These are phyloP conservation scores for Panagrolaimus sp. DNA, from an alignment of 1,140 invertebrate species.

Conservation along the genomic window DNA sequence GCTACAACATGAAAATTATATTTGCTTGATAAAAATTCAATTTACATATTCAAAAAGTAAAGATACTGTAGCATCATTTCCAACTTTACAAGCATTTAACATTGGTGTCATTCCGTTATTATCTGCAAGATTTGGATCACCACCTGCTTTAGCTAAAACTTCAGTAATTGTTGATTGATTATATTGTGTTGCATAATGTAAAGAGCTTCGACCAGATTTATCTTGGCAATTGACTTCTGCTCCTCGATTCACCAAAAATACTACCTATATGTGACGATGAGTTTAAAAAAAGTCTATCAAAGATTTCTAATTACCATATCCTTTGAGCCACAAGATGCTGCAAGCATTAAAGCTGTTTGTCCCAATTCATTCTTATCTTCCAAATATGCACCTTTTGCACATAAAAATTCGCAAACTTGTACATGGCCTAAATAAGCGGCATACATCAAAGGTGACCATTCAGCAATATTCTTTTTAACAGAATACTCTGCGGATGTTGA, in stretches of 20 bases:
- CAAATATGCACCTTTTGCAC: conserved; percentile 59
- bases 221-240: conserved; percentile 37
- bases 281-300: not conserved
- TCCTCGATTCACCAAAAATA: not conserved
- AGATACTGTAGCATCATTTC: conserved; percentile 61
- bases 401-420: conserved; percentile 59
- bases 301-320: not conserved
- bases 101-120: conserved; percentile 60
- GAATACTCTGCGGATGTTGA: not conserved
- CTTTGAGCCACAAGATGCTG: conserved; percentile 60
- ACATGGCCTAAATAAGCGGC: conserved; percentile 62
- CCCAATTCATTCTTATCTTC: conserved; percentile 60
- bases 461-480: conserved; percentile 30
- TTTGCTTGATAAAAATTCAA: not conserved
- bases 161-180: conserved; percentile 61
- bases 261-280: not conserved
- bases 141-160: conserved; percentile 58
- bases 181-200: conserved; percentile 60
- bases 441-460: conserved; percentile 64
- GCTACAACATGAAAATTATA: conserved; percentile 36
- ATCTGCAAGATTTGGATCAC: conserved; percentile 55
- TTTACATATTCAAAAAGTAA: conserved; percentile 54
- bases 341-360: conserved; percentile 62
- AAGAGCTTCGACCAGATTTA: conserved; percentile 59
- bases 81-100: conserved; percentile 60